Base-by-base conservation (phyloP, 2,113 vertebrate genomes). In the Phasianus colchicus region DNA sequence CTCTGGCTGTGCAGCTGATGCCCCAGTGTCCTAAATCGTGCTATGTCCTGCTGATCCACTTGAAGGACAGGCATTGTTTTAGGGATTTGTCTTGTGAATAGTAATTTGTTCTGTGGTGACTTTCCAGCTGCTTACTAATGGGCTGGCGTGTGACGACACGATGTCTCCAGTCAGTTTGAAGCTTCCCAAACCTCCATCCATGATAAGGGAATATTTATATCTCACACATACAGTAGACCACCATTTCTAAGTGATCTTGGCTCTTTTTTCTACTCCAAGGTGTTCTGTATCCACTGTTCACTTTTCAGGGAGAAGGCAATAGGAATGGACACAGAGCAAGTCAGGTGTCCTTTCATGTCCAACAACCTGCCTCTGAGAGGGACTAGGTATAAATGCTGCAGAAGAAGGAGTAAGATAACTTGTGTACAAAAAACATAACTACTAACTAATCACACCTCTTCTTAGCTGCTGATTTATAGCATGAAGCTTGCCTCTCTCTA, bases 151-250 rank as follows among this genome's bases (percentile, higher is more conserved):
- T 80, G 85, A 92, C 72, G 95, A 50, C 45, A 43, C 0, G 14
- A 22, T 65, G 91, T 86, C 94, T 97, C 91, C 91, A 86, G 83
- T 77, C 75, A 93, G 85, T 83, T 82, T 93, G 78, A 87, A 65
- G 64, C 66, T 54, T 85, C 36, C 38, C 21, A 94, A 90, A 93
- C 29, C 69, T 86, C 69, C 57, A 69, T 58, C 52, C 66, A 30
- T 55, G 52, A 94, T 45, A 91, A 88, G 52, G 6, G 82, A 92
- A 82, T 96, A 95, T 92, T 94, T 96, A 90, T 96, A 86, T 92
- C 65, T 92, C 88, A 78, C 40, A 84, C 4, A 4, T 83, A 78
- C 21, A 81, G 17, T 57, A 69, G 0, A 27, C 86, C 86, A 86
- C 42, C 34, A 75, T 90, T 90, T 94, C 76, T 90, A 71, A 30